Evolutionary conservation across 2,888 invertebrate species (phyloP), one percentile per base, ranked within the genome.

Genomic region (Leptopilina myrica): DNA sequence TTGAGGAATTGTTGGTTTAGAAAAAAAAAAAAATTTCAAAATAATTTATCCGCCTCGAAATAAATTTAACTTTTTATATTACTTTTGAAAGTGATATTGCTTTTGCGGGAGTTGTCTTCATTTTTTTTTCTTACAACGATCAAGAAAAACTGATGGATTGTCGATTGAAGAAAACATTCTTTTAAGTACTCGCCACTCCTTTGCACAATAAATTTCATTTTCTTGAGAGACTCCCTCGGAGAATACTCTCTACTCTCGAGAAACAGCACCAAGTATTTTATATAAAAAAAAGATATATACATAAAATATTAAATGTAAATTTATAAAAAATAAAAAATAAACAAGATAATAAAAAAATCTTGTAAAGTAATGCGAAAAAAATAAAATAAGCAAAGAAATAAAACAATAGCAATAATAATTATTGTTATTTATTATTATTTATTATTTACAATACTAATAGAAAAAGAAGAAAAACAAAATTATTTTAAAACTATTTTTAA

Each of bases 91-190:
- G 69, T 8, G 33, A 8, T 69, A 56, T 69, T 69, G 53, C 0
- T 9, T 69, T 53, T 33, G 8, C 33, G 20, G 33, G 12, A 53
- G 53, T 14, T 5, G 53, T 14, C 14, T 69, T 53, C 11, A 9
- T 69, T 53, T 53, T 43, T 43, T 43, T 43, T 43, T 33, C 5
- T 33, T 33, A 2, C 33, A 26, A 49, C 46, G 11, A 49, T 56
- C 14, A 14, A 26, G 53, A 69, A 62, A 62, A n/a, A 20, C 62
- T 62, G 62, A 69, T 69, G 12, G 69, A 69, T 69, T 69, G 69
- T 33, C 49, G 69, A 9, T 33, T 69, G 26, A 53, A 53, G 69
- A 14, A 53, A 33, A 69, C 49, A 20, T 53, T 53, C 49, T 33
- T 56, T 56, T 69, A 14, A 26, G 11, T 7, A 53, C 14, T 53